Percentiles rank a stretch among this genome's conserved stretches.
Conservation (phyloP, 2,888 invertebrate species). For the Apotomis betuletana region DNA sequence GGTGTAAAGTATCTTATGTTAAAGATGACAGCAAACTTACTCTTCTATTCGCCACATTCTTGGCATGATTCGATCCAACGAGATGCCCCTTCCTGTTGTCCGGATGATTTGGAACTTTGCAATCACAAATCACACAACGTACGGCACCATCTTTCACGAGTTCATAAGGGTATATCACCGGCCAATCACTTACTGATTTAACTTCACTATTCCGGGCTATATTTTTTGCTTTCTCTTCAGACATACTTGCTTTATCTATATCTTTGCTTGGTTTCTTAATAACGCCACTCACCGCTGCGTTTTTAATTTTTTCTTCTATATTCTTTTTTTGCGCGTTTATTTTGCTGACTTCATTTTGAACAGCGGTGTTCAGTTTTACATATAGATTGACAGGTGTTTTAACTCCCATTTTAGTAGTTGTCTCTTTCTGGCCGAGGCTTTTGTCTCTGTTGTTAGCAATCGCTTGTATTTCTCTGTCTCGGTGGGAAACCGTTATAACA, state of each 20-base stretch:
- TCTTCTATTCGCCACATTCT: constrained; percentile 6
- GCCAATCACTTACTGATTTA: neutral
- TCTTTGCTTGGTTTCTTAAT: neutral
- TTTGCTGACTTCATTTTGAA: neutral
- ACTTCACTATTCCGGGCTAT: neutral
- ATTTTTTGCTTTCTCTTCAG: neutral
- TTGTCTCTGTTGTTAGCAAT: neutral
- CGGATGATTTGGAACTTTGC: constrained; percentile 6
- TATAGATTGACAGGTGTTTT: neutral
- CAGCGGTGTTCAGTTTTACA: neutral
- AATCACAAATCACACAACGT: constrained; percentile 18
- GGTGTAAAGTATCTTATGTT: neutral
- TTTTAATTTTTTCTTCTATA: neutral
- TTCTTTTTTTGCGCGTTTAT: neutral
- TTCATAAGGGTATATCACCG: constrained; percentile 23
- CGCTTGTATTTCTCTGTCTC: neutral
- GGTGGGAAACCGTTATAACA: neutral
- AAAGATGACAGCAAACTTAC: constrained; percentile 22
- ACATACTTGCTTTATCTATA: neutral
- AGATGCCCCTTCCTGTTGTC: constrained; percentile 20
- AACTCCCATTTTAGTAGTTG: neutral
- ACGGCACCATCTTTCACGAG: neutral
- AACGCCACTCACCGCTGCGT: neutral
- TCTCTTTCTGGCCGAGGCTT: neutral
- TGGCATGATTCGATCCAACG: constrained; percentile 2